Conservation (phyloP, 2,113 vertebrate species). For the Saccopteryx leptura region DNA sequence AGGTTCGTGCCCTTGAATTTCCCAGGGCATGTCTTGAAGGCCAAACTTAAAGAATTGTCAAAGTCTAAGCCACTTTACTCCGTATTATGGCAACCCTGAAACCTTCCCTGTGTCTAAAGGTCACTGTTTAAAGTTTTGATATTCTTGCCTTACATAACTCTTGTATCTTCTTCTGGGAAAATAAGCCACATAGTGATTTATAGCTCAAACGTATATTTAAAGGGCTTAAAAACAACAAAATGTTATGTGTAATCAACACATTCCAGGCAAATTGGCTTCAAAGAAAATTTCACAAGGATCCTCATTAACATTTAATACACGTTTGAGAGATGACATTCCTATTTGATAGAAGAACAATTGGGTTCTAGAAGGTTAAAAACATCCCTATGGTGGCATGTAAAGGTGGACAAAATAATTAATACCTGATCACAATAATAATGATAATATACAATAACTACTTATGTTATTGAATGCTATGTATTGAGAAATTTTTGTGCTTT, state of each 20-base stretch:
- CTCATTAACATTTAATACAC: not conserved
- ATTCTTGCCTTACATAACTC: constrained; percentile 12
- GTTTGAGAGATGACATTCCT: not conserved
- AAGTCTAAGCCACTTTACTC: constrained; percentile 17
- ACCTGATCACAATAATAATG: not conserved
- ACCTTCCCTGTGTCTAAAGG: not conserved
- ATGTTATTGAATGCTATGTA: not conserved
- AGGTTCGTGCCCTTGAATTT: not conserved
- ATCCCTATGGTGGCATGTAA: not conserved
- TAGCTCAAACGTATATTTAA: not conserved
- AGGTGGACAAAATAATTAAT: not conserved
- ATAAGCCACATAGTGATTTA: not conserved
- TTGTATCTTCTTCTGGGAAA: not conserved
- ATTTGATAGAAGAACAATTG: not conserved
- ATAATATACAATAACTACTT: not conserved
- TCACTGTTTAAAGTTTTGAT: constrained; percentile 31
- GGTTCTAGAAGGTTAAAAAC: not conserved
- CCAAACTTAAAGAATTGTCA: not conserved
- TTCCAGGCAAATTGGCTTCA: not conserved
- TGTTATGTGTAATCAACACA: not conserved
- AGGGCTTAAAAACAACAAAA: constrained; percentile 32
- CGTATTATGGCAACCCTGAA: not conserved
- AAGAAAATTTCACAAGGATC: constrained; percentile 27
- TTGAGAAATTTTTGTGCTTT: not conserved
- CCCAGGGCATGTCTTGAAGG: not conserved